These are phyloP conservation scores for Syngnathus scovelli DNA, from an alignment of 2,113 vertebrate species.

Conservation along the genomic window DNA sequence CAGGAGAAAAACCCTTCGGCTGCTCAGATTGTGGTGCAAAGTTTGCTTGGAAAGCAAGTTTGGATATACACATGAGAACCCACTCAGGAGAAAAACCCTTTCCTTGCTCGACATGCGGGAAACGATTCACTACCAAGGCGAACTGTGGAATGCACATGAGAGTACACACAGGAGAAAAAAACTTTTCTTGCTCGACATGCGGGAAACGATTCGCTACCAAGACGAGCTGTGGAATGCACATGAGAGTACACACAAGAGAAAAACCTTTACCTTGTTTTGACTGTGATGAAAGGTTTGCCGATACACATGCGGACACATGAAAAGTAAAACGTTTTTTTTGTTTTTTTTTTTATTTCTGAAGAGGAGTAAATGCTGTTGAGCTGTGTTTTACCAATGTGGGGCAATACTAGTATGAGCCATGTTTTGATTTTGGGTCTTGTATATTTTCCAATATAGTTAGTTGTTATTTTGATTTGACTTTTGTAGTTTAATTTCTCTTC, in stretches of 20 bases:
- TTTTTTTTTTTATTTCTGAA: no score
- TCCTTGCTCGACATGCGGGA: background rate
- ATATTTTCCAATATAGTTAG: no score
- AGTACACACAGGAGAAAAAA: background rate
- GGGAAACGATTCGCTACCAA: background rate
- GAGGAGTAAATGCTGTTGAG: no score
- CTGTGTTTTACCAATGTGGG: no score
- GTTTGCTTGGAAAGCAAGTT: no score
- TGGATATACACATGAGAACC: background rate
- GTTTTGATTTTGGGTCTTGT: no score
- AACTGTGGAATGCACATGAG: background rate
- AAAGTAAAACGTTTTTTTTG: no score
- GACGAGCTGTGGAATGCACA: background rate
- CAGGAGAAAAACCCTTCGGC: no score
- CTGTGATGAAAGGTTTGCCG: background rate
- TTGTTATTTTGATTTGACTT: no score
- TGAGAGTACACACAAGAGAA: background rate
- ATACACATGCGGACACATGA: background rate
- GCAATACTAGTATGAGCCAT: no score
- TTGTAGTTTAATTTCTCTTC: no score
- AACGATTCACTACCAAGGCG: background rate
- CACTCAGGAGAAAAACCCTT: background rate
- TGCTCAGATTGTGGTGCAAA: no score
- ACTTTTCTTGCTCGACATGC: background rate
- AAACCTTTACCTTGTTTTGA: background rate